A percentile compares a stretch with the other conserved stretches of the same genome.
Evolutionary conservation across 1,140 invertebrate genomes (phyloP).

Genomic region (Pectinophora gossypiella): DNA sequence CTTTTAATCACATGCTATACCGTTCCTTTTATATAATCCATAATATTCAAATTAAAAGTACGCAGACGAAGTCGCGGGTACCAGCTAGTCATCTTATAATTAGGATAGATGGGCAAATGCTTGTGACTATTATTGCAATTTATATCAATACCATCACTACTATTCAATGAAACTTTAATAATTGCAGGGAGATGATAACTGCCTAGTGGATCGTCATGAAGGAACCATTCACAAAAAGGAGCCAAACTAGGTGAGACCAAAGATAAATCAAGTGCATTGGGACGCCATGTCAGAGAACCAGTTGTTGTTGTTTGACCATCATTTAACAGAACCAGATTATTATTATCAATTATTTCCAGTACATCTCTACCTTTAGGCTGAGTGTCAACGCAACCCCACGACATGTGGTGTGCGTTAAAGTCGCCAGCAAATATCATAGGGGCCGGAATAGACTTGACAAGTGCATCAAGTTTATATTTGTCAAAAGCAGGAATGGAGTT

Average conservation of each 20-base stretch:
- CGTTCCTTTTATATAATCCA: no score
- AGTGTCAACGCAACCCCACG: slow-evolving; percentile 14
- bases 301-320: slow-evolving; percentile 13
- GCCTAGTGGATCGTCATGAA: slow-evolving; percentile 13
- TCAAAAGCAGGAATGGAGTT: slow-evolving; percentile 9
- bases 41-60: no score
- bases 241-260: slow-evolving; percentile 7
- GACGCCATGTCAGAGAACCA: slow-evolving; percentile 11
- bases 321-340: slow-evolving; percentile 14
- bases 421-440: slow-evolving; percentile 22
- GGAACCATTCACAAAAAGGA: slow-evolving; percentile 9
- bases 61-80: no score
- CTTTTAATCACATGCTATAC: no score
- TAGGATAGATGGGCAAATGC: not conserved
- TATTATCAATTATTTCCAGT: slow-evolving; percentile 9
- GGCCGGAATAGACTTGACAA: slow-evolving; percentile 17
- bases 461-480: slow-evolving; percentile 15
- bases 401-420: slow-evolving; percentile 19
- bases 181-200: slow-evolving; percentile 17
- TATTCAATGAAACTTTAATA: slow-evolving; percentile 6
- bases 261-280: slow-evolving; percentile 17
- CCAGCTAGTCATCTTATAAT: not conserved
- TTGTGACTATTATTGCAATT: not conserved
- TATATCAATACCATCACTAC: not conserved
- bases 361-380: slow-evolving; percentile 4